A percentile compares a stretch with the other conserved stretches of the same genome.
These are phyloP conservation scores for Eunapius fragilis DNA, from an alignment of 37 sponge, comb jelly and placozoan species.

Conservation along the genomic window DNA sequence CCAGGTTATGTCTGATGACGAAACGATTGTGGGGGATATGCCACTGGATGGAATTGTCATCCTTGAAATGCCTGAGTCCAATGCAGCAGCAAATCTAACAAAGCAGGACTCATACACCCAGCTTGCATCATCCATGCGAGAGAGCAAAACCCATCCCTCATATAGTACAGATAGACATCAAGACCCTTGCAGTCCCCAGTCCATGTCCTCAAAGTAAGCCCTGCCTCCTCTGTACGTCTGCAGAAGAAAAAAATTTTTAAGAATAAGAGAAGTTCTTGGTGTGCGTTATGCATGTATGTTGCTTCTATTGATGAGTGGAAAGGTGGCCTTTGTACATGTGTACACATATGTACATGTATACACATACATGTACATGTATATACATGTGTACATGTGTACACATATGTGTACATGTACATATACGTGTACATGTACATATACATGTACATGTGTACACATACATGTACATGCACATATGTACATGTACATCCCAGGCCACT, in stretches of 20 bases:
- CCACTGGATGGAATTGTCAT: conserved; percentile 38
- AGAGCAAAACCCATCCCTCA: neutral
- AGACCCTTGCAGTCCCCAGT: too few relatives aligned
- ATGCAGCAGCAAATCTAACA: neutral
- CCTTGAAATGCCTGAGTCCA: neutral
- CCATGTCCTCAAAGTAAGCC: too few relatives aligned
- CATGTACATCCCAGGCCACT: too few relatives aligned
- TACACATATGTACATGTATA: neutral
- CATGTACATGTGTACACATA: too few relatives aligned
- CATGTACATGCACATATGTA: too few relatives aligned
- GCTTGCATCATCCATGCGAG: neutral
- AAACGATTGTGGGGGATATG: conserved; percentile 25
- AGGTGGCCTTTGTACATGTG: neutral
- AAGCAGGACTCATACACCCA: neutral
- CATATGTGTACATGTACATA: neutral
- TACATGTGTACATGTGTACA: neutral
- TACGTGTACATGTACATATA: neutral
- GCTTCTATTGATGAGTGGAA: neutral
- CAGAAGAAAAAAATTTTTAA: too few relatives aligned
- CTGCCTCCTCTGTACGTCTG: too few relatives aligned
- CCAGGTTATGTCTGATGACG: neutral
- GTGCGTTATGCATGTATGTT: too few relatives aligned
- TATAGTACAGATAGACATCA: too few relatives aligned
- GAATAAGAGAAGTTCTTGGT: too few relatives aligned
- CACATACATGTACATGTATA: too few relatives aligned